phyloP scores from a whole-genome alignment of 2,797 vertebrate species.

The Cichlasoma orientale region DNA sequence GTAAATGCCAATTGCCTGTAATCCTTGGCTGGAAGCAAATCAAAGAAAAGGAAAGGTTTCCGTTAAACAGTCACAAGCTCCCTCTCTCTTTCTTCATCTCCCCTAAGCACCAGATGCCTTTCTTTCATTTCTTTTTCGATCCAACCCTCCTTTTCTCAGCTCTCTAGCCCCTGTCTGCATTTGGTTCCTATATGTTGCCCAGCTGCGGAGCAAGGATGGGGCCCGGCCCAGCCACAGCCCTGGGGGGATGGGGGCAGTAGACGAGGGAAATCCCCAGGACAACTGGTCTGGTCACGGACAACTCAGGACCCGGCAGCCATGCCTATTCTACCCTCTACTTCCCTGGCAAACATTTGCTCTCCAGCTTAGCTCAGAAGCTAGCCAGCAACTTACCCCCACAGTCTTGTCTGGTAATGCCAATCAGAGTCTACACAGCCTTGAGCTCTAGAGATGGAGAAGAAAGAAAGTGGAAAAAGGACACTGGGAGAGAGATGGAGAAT shows the following conservation, averaged over 20 bases:
- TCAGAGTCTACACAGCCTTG: slow-evolving; percentile 78
- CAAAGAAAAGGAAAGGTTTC: slow-evolving; percentile 85
- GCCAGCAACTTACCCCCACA: slow-evolving; percentile 80
- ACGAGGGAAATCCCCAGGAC: slow-evolving; percentile 93
- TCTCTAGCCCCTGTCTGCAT: slow-evolving; percentile 62
- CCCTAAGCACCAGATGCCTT: slow-evolving; percentile 95
- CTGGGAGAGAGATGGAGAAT: slow-evolving; percentile 67
- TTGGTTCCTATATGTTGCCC: slow-evolving; percentile 80
- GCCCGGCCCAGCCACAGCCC: slow-evolving; percentile 65
- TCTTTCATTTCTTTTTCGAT: slow-evolving; percentile 81
- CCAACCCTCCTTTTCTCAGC: slow-evolving; percentile 71
- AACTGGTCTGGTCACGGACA: slow-evolving; percentile 98
- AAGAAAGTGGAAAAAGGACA: slow-evolving; percentile 71
- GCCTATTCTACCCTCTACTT: slow-evolving; percentile 85
- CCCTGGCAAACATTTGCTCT: slow-evolving; percentile 94
- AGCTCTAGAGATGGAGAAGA: slow-evolving; percentile 71
- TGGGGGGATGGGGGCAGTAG: slow-evolving; percentile 40
- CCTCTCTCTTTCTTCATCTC: slow-evolving; percentile 66
- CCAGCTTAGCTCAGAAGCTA: slow-evolving; percentile 84
- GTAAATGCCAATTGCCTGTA: slow-evolving; percentile 84
- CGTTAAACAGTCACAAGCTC: slow-evolving; percentile 97
- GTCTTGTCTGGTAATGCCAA: slow-evolving; percentile 86
- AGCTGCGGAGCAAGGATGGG: slow-evolving; percentile 89
- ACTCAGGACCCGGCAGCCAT: slow-evolving; percentile 78
- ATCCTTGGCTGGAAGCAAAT: slow-evolving; percentile 84